Base-by-base conservation (phyloP, 30 jellyfish, hydroid and myxozoan genomes). In the Haliclystus octoradiatus region DNA sequence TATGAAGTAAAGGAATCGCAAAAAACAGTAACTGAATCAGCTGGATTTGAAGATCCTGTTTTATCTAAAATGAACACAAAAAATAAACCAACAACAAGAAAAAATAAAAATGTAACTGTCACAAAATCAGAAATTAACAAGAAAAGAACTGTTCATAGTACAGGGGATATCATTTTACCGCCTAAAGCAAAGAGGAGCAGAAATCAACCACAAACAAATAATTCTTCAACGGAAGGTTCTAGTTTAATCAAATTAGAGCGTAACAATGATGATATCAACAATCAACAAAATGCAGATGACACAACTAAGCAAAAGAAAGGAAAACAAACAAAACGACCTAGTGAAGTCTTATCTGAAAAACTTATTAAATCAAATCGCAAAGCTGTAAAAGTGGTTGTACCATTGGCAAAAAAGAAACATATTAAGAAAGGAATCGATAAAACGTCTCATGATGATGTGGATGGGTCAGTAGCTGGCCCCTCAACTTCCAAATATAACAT, bases 401-500 rank as follows among this genome's bases (percentile, higher is more conserved):
- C n/a, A n/a, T n/a, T n/a, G n/a, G n/a, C n/a, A n/a, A n/a, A n/a
- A n/a, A n/a, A n/a, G n/a, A n/a, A n/a, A n/a, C n/a, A n/a, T n/a
- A n/a, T n/a, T n/a, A n/a, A n/a, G n/a, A n/a, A n/a, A n/a, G n/a
- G n/a, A n/a, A n/a, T n/a, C 57, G 57, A 40, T 40, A 19, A 40
- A 40, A 40, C 9, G 19, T 5, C 19, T 40, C 57, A 40, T 5
- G 57, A 40, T 40, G 57, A 40, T 40, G 57, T 40, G 57, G 14
- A 40, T 19, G 57, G 14, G 9, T 19, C 19, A 19, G 57, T 19
- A 19, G 19, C 9, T 40, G 57, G 19, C 57, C 14, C 19, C 57
- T 40, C 57, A 40, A 74, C 78, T 13, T 74, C 82, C 0, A 60
- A 74, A n/a, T 69, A 64, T 50, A 35, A 46, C 14, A 1, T 26